Base-by-base conservation (phyloP, 2,113 vertebrate species). In the Notiomystis cincta region DNA sequence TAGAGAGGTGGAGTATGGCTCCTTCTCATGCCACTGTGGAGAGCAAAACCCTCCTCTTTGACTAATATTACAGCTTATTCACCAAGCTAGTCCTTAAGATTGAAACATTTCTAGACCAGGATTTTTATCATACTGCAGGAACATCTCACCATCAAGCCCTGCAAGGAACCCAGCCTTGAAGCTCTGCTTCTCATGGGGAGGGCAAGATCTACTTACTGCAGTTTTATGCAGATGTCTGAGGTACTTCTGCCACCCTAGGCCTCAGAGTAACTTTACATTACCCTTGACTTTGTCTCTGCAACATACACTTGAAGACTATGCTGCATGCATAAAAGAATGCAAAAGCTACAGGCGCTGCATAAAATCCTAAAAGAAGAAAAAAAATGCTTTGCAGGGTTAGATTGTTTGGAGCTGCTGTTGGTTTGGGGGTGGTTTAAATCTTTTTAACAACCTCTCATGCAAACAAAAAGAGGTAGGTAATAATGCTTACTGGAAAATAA, bases 371-470 rank as follows among this genome's bases (percentile, higher is more conserved):
- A 50, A 84, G 56, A 82, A 67, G 7, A 9, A 23, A 48, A 54
- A 24, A 2, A 76, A 48, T 80, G 5, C 90, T 88, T 92, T 88
- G 30, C 4, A 5, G 76, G 42, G n/a, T 69, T 82, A 88, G 66
- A 61, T 23, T 84, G 53, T 47, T 87, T 60, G 20, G 44, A 87
- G n/a, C 56, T 82, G 80, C 31, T 75, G 25, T 65, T 77, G 67
- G 40, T 38, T 75, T 82, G 27, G 25, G n/a, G 15, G 28, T 31
- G 50, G 27, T 78, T 91, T 93, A 91, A 91, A 89, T 75, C 60
- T 82, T 91, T 87, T 94, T 89, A 91, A 92, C 80, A 95, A 89
- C 35, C 38, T 84, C 91, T 89, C 83, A 66, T 28, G 47, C 58
- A 91, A 94, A 89, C 47, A 91, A 91, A 92, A 87, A 76, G 60